Conservation (phyloP, 37 sponge, comb jelly and placozoan species). For the Oscarella lobularis region DNA sequence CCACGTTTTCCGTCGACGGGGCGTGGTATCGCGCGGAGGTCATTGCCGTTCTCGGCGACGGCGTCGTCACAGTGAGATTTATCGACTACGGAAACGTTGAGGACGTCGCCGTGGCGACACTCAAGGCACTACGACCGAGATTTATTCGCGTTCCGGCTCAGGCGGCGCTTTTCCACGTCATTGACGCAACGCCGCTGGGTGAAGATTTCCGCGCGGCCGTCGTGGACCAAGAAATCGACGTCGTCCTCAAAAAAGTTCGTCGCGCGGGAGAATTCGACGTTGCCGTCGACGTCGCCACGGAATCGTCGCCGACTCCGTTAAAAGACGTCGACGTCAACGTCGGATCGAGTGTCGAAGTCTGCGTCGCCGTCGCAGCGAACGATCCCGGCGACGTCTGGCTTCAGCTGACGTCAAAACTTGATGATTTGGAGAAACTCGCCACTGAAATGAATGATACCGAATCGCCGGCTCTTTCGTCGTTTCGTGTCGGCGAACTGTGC, state of each 20-base stretch:
- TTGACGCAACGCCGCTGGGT: background rate
- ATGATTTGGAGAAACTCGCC: conserved; percentile 11
- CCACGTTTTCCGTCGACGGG: conserved; percentile 38
- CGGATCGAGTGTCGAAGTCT: conserved; percentile 14
- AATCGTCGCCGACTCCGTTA: too few relatives aligned
- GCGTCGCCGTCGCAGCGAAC: conserved; percentile 25
- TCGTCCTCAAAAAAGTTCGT: conserved; percentile 4
- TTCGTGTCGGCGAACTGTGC: conserved; percentile 16
- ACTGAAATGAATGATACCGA: background rate
- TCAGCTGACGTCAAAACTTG: conserved; percentile 14
- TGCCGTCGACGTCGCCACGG: background rate
- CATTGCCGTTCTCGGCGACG: conserved; percentile 4
- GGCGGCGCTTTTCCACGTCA: conserved; percentile 7
- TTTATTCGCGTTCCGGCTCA: conserved; percentile 40
- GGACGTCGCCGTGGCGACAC: conserved; percentile 10
- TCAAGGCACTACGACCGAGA: conserved; percentile 17
- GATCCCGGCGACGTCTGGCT: conserved; percentile 52
- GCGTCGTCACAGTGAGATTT: conserved; percentile 28
- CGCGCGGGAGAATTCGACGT: background rate
- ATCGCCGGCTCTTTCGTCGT: background rate
- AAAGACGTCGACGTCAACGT: conserved; percentile 6
- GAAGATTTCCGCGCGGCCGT: conserved; percentile 3
- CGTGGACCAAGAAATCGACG: conserved; percentile 20
- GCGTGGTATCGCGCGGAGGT: conserved; percentile 66
- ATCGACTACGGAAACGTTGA: conserved; percentile 72